phyloP scores from a whole-genome alignment of 2,113 vertebrate species.

The Etheostoma cragini region DNA sequence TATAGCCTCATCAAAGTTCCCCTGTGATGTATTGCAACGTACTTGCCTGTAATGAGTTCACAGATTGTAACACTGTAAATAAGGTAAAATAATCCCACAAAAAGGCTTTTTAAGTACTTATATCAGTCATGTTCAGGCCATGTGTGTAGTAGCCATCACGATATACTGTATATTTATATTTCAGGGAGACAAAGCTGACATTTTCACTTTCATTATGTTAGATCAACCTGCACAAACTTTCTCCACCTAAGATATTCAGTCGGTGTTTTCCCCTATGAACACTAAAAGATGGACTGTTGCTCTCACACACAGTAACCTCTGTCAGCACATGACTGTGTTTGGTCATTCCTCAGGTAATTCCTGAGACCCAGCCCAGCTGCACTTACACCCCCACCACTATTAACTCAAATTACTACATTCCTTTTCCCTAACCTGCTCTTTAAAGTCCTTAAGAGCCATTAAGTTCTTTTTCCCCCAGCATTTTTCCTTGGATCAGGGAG shows the following conservation, averaged over 20 bases:
- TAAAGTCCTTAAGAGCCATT: background rate
- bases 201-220: background rate
- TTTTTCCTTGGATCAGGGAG: too few relatives aligned
- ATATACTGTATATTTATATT: too few relatives aligned
- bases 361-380: conserved; percentile 47
- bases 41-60: conserved; percentile 1
- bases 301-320: background rate
- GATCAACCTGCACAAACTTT: background rate
- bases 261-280: background rate
- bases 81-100: background rate
- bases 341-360: conserved; percentile 67
- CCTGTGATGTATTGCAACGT: conserved; percentile 10
- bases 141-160: conserved; percentile 51
- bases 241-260: background rate
- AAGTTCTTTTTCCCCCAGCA: too few relatives aligned
- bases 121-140: conserved; percentile 29
- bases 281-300: background rate
- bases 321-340: conserved; percentile 25
- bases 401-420: conserved; percentile 77
- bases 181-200: background rate
- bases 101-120: background rate
- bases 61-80: background rate
- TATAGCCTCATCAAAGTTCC: background rate
- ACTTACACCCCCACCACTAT: conserved; percentile 23
- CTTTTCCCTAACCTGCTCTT: conserved; percentile 67